Evolutionary conservation across 2,888 invertebrate genomes (phyloP).

Genomic region (Acanthococcus lagerstroemiae): DNA sequence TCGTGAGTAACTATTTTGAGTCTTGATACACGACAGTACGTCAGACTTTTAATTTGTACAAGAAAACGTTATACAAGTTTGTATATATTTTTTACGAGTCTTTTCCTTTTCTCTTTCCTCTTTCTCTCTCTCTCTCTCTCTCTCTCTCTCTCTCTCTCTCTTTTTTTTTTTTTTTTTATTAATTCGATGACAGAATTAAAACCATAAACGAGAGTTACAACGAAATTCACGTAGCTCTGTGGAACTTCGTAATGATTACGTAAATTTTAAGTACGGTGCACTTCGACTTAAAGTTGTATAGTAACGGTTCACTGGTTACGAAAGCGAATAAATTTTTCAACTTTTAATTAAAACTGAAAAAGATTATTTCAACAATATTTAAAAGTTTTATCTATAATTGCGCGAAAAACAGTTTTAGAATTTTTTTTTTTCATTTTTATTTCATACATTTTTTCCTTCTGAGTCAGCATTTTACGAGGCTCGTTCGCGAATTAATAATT

Average conservation of each 20-base stretch:
- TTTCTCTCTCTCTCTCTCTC: background rate
- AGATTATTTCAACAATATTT: background rate
- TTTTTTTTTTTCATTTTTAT: background rate
- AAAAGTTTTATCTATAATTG: background rate
- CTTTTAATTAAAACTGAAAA: background rate
- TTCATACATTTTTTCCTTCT: background rate
- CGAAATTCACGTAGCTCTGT: background rate
- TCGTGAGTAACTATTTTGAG: too few species aligned
- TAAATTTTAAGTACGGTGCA: background rate
- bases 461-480: background rate
- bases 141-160: background rate
- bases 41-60: too few species aligned
- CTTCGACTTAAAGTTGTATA: too few species aligned
- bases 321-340: background rate
- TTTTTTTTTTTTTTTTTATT: background rate
- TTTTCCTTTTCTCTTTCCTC: background rate
- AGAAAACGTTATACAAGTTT: too few species aligned
- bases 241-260: background rate
- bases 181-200: background rate
- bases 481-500: background rate
- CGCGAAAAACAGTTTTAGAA: background rate
- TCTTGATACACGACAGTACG: too few species aligned
- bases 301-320: background rate
- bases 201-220: background rate
- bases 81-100: too few species aligned